Percentiles rank a stretch among this genome's conserved stretches.
These are phyloP conservation scores for Epizoanthus stellaris DNA, from an alignment of 92 coral and sea anemone species.

Conservation along the genomic window DNA sequence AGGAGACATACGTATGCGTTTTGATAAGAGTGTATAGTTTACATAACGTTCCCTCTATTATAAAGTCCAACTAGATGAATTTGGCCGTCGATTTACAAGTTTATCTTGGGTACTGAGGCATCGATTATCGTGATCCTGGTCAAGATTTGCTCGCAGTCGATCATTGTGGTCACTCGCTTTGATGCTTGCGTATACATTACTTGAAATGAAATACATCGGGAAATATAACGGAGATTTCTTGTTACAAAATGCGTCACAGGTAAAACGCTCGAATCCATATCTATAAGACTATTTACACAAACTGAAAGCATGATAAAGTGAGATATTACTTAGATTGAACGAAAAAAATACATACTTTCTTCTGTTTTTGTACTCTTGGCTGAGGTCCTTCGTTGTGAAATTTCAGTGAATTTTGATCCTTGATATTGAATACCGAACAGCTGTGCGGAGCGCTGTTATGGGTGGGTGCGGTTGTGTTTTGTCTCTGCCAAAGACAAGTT, in stretches of 20 bases:
- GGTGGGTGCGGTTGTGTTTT: conserved; percentile 51
- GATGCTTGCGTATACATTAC: conserved; percentile 31
- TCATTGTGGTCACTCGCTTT: conserved; percentile 43
- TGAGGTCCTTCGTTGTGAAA: conserved; percentile 3
- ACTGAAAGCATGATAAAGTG: neutral
- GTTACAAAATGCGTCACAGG: neutral
- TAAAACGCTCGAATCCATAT: neutral
- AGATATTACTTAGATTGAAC: too few relatives aligned
- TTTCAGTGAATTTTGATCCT: conserved; percentile 31
- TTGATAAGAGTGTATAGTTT: conserved; percentile 25
- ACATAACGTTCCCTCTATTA: conserved; percentile 23
- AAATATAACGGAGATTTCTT: conserved; percentile 10
- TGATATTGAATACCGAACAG: conserved; percentile 42
- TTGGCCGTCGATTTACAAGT: conserved; percentile 12
- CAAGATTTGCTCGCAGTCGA: conserved; percentile 25
- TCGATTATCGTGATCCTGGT: conserved; percentile 48
- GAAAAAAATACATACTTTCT: neutral
- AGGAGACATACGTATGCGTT: neutral
- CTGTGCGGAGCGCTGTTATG: conserved; percentile 23
- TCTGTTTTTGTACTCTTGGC: neutral
- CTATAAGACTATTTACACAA: neutral
- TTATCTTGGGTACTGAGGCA: conserved; percentile 31
- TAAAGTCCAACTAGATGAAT: neutral
- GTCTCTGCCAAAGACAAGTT: conserved; percentile 39
- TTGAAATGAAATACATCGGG: conserved; percentile 4